Evolutionary conservation across 2,888 invertebrate genomes (phyloP), one percentile per base, ranked within the genome.

Genomic region (Drosophila paranaensis): DNA sequence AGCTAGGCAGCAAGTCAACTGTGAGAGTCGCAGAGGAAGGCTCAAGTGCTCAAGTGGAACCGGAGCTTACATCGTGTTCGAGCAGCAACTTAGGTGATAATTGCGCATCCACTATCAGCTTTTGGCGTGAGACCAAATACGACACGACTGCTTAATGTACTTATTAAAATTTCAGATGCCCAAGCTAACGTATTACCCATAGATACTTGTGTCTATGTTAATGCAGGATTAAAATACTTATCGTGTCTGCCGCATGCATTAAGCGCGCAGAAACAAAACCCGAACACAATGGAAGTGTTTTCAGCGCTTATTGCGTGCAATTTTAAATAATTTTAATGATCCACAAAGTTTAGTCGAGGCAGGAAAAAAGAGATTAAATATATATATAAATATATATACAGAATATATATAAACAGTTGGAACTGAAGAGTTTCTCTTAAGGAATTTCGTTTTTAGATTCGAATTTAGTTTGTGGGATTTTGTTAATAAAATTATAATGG

Each of bases 61-160:
- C 78, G 71, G 76, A 69, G 71, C 81, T 74, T 85, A 78, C 71
- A 75, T 50, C 74, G 33, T 79, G 82, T 72, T 73, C 71, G 69
- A 69, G 64, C 76, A 64, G 60, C 74, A 77, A 74, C 73, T 74
- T 65, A 79, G 82, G 82, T 88, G 86, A 82, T 90, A 88, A 87
- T 89, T 88, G 77, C 77, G 72, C 75, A 70, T 78, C 83, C 82
- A 90, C 80, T 84, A 85, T 89, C 81, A 85, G 74, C 77, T 74
- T 82, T 90, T 88, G 82, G 86, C 90, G 86, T 81, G 82, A 76
- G 72, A 73, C 65, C 39, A 13, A 46, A 42, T 73, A 61, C 61
- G 58, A 53, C 71, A 84, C 61, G 73, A 65, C 56, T 67, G 68
- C 60, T 42, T 50, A 37, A 62, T 40, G 60, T 58, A 69, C 42